Evolutionary conservation across 2,113 vertebrate species (phyloP).

Genomic region (Elachura formosa): DNA sequence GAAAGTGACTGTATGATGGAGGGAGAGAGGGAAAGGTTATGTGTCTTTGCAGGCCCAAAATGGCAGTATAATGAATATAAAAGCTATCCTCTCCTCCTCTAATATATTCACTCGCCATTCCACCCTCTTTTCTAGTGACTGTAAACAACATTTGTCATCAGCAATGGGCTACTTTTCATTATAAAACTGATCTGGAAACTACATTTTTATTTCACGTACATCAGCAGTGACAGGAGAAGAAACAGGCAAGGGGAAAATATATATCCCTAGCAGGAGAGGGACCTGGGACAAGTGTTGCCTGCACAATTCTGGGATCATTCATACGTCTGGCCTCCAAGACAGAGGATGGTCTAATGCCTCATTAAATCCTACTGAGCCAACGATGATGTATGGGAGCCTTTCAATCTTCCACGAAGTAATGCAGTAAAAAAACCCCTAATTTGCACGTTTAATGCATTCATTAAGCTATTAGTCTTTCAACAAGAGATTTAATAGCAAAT

Average conservation of each 20-base stretch:
- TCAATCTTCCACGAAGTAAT: slow-evolving; percentile 73
- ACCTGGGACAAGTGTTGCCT: slow-evolving; percentile 37
- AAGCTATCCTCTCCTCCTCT: slow-evolving; percentile 65
- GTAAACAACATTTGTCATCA: slow-evolving; percentile 76
- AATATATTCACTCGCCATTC: slow-evolving; percentile 72
- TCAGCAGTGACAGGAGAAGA: slow-evolving; percentile 18
- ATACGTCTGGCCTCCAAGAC: slow-evolving; percentile 69
- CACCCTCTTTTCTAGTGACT: slow-evolving; percentile 64
- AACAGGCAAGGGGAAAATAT: slow-evolving; percentile 47
- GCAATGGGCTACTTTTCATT: slow-evolving; percentile 70
- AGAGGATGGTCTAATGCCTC: slow-evolving; percentile 72
- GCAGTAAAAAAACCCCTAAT: slow-evolving; percentile 61
- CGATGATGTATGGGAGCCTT: slow-evolving; percentile 70
- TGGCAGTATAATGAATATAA: slow-evolving; percentile 72
- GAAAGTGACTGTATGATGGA: slow-evolving; percentile 68
- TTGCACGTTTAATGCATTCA: slow-evolving; percentile 77
- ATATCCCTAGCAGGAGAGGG: slow-evolving; percentile 29
- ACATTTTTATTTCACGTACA: slow-evolving; percentile 71
- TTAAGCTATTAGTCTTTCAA: slow-evolving; percentile 80
- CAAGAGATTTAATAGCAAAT: slow-evolving; percentile 79
- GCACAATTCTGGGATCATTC: slow-evolving; percentile 58
- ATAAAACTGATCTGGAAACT: slow-evolving; percentile 65
- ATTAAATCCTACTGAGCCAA: slow-evolving; percentile 73
- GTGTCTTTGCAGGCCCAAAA: slow-evolving; percentile 67
- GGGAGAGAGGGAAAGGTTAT: slow-evolving; percentile 67